These are phyloP conservation scores for Sesamia nonagrioides DNA, from an alignment of 1,140 invertebrate genomes.

Conservation along the genomic window DNA sequence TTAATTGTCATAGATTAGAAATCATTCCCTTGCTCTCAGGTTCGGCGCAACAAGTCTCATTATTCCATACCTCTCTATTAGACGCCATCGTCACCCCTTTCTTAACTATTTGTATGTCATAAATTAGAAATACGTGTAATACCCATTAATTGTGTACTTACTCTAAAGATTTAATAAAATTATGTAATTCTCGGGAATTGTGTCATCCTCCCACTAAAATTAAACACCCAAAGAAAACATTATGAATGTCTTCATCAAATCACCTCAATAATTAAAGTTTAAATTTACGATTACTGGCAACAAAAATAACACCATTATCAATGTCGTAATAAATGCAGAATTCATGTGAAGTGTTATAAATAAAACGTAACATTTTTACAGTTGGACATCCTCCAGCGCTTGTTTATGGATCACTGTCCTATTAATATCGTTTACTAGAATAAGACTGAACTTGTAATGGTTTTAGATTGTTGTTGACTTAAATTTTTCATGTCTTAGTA, in stretches of 20 bases:
- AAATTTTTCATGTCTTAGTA: neutral
- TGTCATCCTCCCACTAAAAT: conserved; percentile 20
- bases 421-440: conserved; percentile 55
- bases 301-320: neutral
- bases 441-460: conserved; percentile 53
- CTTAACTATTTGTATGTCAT: too few species aligned
- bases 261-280: neutral
- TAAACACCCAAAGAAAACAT: neutral
- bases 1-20: too few species aligned
- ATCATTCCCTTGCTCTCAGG: too few species aligned
- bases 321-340: conserved; percentile 17
- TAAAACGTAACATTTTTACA: conserved; percentile 54
- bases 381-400: conserved; percentile 70
- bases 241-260: neutral
- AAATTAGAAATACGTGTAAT: too few species aligned
- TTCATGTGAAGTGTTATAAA: neutral
- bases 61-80: too few species aligned
- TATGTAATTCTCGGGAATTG: conserved; percentile 16
- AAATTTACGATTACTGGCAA: neutral
- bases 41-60: too few species aligned
- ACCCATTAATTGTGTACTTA: too few species aligned
- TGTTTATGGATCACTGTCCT: conserved; percentile 63
- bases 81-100: too few species aligned
- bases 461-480: conserved; percentile 12
- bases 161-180: conserved; percentile 1